Base-by-base conservation (phyloP, 2,797 vertebrate species). In the Luscinia megarhynchos region DNA sequence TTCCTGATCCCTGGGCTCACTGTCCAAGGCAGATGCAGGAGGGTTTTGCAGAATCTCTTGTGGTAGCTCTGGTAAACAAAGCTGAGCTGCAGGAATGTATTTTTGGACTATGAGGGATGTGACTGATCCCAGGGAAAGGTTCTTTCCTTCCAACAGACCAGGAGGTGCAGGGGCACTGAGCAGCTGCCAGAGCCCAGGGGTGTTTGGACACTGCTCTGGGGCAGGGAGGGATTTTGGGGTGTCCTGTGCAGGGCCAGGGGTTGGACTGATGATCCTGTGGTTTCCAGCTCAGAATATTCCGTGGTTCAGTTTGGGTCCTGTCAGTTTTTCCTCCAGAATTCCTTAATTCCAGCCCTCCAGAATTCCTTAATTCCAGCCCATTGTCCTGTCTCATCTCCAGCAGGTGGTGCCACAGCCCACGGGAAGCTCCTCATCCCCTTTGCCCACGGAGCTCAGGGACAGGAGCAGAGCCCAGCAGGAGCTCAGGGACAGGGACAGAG, bases 341-440 rank as follows among this genome's bases (percentile, higher is more conserved):
- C 4, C 17, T 46, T 48, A 12, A 10, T 59, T 57, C 74, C 34
- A 63, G 6, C 2, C 12, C 34, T 34, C 34, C 34, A 34, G 34
- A 34, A 34, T 34, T 34, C 34, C 34, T 34, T 34, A 34, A 10
- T 59, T 57, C 77, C 34, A 63, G 6, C 2, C 12, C 0, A 0
- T 15, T 61, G 62, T 54, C 30, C 8, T 1, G 9, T 50, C 30
- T 46, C 9, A 1, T 84, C 43, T 89, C 96, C 96, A 85, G 85
- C 26, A 95, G 96, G 16, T 97, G 97, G 96, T 70, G 94, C 92
- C 70, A 77, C 32, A 84, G 85, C 82, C n/a, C 79, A 8, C 0
- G 5, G 55, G 36, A 76, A 66, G 21, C 13, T 2, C n/a, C 13
- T 40, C 4, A 14, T 55, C 1, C 45, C 21, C 58, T 58, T 48